Percentiles rank a stretch among this genome's conserved stretches.
These are phyloP conservation scores for Caenorhabditis tropicalis DNA, from an alignment of 1,140 invertebrate genomes.

Conservation along the genomic window DNA sequence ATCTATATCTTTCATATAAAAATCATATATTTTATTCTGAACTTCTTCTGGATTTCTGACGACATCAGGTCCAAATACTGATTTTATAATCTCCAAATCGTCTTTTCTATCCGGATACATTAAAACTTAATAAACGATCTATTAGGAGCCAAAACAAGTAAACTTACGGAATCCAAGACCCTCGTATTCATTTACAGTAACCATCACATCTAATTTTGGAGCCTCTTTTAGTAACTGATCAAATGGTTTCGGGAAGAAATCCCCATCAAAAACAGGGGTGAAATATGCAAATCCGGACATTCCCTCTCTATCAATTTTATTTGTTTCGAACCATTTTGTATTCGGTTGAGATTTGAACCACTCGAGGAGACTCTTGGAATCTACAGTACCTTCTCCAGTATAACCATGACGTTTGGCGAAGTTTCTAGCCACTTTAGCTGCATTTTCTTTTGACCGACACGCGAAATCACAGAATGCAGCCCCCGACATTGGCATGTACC, in stretches of 20 bases:
- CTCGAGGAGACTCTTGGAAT: background rate
- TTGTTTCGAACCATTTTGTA: background rate
- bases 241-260: conserved; percentile 64
- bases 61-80: background rate
- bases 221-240: conserved; percentile 60
- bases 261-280: conserved; percentile 58
- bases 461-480: conserved; percentile 59
- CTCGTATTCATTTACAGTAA: conserved; percentile 60
- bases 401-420: conserved; percentile 34
- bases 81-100: background rate
- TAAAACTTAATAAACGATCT: background rate
- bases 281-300: background rate
- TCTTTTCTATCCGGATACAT: background rate
- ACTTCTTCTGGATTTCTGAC: conserved; percentile 19
- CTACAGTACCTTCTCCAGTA: conserved; percentile 22
- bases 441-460: background rate
- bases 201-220: conserved; percentile 52
- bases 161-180: conserved; percentile 63
- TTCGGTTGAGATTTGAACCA: background rate
- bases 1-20: conserved; percentile 42
- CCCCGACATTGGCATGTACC: conserved; percentile 66
- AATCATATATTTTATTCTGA: conserved; percentile 38
- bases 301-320: background rate
- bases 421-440: background rate
- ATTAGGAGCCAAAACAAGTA: background rate